phyloP scores from a whole-genome alignment of 2,797 vertebrate genomes.

The Brachyrhaphis roseni region DNA sequence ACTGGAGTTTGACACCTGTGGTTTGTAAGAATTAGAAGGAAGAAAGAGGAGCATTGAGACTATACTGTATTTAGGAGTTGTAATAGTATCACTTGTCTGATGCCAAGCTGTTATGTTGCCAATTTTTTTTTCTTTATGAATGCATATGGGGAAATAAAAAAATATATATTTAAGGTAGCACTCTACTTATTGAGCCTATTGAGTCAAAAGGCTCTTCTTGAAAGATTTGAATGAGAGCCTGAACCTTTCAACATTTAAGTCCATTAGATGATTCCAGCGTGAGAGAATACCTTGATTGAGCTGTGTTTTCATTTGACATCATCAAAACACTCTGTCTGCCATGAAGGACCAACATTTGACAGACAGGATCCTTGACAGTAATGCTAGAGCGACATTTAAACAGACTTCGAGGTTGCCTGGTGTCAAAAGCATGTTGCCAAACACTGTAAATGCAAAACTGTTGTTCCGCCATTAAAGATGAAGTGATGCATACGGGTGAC shows the following conservation, averaged over 20 bases:
- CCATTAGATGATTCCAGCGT: neutral
- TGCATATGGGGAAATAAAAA: too few relatives aligned
- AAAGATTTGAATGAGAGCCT: neutral
- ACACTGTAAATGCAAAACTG: constrained; percentile 61
- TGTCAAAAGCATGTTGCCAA: constrained; percentile 41
- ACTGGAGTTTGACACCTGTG: neutral
- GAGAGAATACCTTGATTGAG: neutral
- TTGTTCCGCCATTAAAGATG: constrained; percentile 71
- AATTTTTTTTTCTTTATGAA: neutral
- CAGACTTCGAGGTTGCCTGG: neutral
- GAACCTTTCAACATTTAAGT: neutral
- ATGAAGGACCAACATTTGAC: neutral
- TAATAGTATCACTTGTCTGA: neutral
- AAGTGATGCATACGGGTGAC: constrained; percentile 43
- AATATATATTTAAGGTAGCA: neutral
- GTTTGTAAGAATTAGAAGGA: neutral
- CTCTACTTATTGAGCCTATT: neutral
- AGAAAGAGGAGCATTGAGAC: neutral
- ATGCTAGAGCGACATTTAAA: neutral
- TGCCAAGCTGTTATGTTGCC: neutral
- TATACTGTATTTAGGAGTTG: neutral
- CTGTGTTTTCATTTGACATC: neutral
- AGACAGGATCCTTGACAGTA: neutral
- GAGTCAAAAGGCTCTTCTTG: neutral
- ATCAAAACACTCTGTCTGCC: neutral